phyloP scores from a whole-genome alignment of 2,888 invertebrate genomes.

The Xestia rhomboidea region DNA sequence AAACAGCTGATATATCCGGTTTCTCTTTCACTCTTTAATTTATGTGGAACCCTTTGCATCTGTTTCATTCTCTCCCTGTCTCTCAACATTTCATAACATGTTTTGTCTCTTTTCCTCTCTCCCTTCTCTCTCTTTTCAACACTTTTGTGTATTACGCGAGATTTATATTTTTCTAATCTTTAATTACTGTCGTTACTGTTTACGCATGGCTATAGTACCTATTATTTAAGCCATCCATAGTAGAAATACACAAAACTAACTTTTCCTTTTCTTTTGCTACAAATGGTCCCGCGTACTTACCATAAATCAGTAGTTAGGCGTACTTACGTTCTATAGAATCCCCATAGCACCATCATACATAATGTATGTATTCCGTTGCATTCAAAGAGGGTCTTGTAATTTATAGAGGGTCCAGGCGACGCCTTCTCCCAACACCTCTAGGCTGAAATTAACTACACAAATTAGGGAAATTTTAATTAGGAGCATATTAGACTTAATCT shows the following conservation, averaged over 20 bases:
- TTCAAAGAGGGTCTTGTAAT: slow-evolving; percentile 54
- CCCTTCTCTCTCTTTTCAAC: not conserved
- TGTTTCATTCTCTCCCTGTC: slow-evolving; percentile 6
- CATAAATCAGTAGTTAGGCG: slow-evolving; percentile 17
- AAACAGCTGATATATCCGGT: slow-evolving; percentile 36
- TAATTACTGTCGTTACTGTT: too few relatives aligned
- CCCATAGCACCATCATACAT: slow-evolving; percentile 8
- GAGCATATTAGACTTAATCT: slow-evolving; percentile 19
- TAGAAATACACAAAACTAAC: slow-evolving; percentile 1
- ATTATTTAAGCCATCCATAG: not conserved
- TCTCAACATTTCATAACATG: not conserved
- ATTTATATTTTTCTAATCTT: slow-evolving; percentile 10
- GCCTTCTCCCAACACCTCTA: slow-evolving; percentile 50
- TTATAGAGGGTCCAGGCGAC: slow-evolving; percentile 53
- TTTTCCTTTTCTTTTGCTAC: slow-evolving; percentile 5
- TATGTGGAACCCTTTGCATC: slow-evolving; percentile 12
- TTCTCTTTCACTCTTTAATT: slow-evolving; percentile 38
- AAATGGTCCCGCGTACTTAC: slow-evolving; percentile 7
- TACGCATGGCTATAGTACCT: not conserved
- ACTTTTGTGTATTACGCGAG: not conserved
- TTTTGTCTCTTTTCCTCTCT: slow-evolving; percentile 6
- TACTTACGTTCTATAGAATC: slow-evolving; percentile 22
- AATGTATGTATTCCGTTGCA: slow-evolving; percentile 20
- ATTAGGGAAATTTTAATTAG: slow-evolving; percentile 35
- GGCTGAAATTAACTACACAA: slow-evolving; percentile 36